Base-by-base conservation (phyloP, 2,888 invertebrate species). In the Nomada ruficornis region DNA sequence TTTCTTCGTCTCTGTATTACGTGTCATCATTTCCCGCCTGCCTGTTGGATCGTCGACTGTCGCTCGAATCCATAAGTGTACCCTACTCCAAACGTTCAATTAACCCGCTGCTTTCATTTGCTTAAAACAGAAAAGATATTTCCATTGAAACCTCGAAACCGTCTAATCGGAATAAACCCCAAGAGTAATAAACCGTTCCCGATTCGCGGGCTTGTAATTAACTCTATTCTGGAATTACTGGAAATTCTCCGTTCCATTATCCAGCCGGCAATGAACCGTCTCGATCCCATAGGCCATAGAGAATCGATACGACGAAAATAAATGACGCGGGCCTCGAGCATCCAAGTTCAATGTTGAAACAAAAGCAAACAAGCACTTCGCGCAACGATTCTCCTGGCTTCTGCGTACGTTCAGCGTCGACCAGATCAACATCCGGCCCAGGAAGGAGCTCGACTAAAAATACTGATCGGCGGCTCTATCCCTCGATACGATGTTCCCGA, bases 401-500 rank as follows among this genome's bases (percentile, higher is more conserved):
- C 47, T 47, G 13, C 47, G 7, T 36, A 36, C 36, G 36, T 47
- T 47, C 47, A n/a, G 29, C 15, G 47, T 57, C 3, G 15, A 11
- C n/a, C 55, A 47, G 20, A 36, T 60, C 44, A 59, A 52, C 59
- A 42, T 26, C 68, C 68, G 42, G 50, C 15, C 57, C 29, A 26
- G 42, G n/a, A n/a, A 55, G 42, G 63, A 54, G 60, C 67, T 67
- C 60, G 54, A n/a, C 80, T 68, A 80, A 80, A 68, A 72, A 80
- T 80, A 80, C 44, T 26, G 26, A 23, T 71, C 71, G n/a, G 67
- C 67, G 52, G 2, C 13, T 13, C 36, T 50, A 29, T 15, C 20
- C 36, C 36, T 54, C 65, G 79, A 80, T 67, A 65, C 44, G 26
- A 26, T 26, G 2, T 26, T 50, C 47, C n/a, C 23, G 64, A 77